A percentile compares a stretch with the other conserved stretches of the same genome.
phyloP scores from a whole-genome alignment of 1,140 invertebrate species.

The Heterodera schachtii region DNA sequence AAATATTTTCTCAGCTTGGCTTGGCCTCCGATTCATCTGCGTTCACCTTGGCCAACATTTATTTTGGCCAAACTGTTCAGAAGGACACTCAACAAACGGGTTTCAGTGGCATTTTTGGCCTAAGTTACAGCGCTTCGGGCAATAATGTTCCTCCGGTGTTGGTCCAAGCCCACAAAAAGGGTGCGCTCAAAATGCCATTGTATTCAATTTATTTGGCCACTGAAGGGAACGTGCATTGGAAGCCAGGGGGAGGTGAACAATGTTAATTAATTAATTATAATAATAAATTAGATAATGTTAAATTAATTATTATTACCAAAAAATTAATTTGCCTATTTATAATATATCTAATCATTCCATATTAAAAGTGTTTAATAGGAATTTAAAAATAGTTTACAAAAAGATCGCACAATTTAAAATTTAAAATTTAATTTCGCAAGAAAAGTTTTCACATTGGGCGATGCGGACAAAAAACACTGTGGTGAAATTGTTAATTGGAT shows the following conservation, averaged over 20 bases:
- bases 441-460: no score
- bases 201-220: neutral
- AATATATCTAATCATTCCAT: no score
- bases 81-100: neutral
- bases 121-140: neutral
- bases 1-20: neutral
- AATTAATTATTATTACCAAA: no score
- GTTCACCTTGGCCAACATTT: neutral
- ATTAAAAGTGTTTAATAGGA: no score
- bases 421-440: no score
- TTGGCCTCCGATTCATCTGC: neutral
- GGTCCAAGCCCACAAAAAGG: neutral
- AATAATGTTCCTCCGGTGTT: neutral
- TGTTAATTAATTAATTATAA: neutral
- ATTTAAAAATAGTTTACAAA: no score
- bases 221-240: neutral
- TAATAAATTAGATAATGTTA: no score
- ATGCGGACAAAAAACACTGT: no score
- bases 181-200: neutral
- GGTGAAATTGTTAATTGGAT: no score
- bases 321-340: no score
- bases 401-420: no score
- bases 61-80: neutral
- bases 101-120: neutral
- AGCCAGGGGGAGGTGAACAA: neutral